phyloP scores from a whole-genome alignment of 2,797 vertebrate species.

The Myotis planiceps region DNA sequence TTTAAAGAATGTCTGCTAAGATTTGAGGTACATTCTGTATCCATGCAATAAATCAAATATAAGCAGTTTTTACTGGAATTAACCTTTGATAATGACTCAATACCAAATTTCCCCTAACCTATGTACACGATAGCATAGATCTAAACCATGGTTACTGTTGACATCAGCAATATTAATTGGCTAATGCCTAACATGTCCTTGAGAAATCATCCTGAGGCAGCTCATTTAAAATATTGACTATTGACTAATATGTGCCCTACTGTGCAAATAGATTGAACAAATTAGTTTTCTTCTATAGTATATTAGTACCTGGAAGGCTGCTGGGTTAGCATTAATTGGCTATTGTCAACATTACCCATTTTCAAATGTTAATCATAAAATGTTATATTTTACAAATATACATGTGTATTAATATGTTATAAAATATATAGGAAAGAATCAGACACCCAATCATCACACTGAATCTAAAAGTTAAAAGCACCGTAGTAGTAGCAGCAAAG shows the following conservation, averaged over 20 bases:
- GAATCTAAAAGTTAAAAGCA: not conserved
- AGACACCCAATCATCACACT: not conserved
- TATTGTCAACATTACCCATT: not conserved
- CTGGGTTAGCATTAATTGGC: not conserved
- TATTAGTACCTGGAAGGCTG: not conserved
- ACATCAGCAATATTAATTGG: slow-evolving; percentile 28
- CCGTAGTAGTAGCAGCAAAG: not conserved
- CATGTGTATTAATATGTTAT: not conserved
- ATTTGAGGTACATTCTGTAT: slow-evolving; percentile 24
- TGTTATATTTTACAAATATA: not conserved
- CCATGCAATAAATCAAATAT: slow-evolving; percentile 43
- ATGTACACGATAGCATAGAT: slow-evolving; percentile 7
- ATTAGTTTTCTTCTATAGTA: slow-evolving; percentile 41
- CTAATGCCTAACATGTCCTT: slow-evolving; percentile 26
- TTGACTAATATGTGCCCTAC: slow-evolving; percentile 23
- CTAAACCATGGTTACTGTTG: slow-evolving; percentile 12
- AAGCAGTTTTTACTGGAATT: slow-evolving; percentile 55
- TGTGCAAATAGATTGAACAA: slow-evolving; percentile 41
- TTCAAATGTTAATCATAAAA: not conserved
- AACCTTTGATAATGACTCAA: slow-evolving; percentile 54
- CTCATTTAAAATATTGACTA: slow-evolving; percentile 56
- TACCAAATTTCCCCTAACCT: slow-evolving; percentile 51
- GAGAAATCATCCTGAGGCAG: slow-evolving; percentile 39
- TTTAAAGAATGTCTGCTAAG: slow-evolving; percentile 45
- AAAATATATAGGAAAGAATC: not conserved